A percentile compares a stretch with the other conserved stretches of the same genome.
Evolutionary conservation across 1,140 invertebrate species (phyloP).

Genomic region (Bombus cullumanus): DNA sequence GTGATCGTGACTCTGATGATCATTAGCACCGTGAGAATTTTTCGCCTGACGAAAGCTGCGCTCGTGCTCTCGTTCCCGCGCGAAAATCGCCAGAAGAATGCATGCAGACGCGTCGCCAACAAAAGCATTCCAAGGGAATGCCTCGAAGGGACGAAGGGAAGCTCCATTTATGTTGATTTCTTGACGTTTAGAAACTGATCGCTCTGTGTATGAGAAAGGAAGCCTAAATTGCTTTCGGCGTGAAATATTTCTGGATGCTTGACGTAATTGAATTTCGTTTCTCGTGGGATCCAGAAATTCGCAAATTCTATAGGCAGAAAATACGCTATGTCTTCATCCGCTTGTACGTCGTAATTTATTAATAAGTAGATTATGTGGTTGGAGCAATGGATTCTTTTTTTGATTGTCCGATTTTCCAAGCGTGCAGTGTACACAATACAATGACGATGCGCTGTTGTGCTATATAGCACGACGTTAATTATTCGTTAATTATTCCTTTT

Average conservation of each 20-base stretch:
- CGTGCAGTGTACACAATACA: no score
- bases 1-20: slow-evolving; percentile 9
- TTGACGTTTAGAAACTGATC: neutral
- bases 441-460: no score
- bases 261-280: neutral
- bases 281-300: neutral
- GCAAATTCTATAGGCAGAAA: no score
- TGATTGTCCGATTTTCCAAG: no score
- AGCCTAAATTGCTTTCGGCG: neutral
- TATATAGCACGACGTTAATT: no score
- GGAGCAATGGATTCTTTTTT: no score
- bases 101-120: neutral
- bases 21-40: slow-evolving; percentile 28
- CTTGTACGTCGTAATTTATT: neutral
- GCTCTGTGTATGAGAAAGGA: neutral
- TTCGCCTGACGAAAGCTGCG: neutral
- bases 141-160: neutral
- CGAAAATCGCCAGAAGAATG: neutral
- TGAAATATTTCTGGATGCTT: no score
- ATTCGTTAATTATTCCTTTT: no score
- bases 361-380: no score
- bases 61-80: neutral
- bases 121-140: neutral
- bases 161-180: neutral
- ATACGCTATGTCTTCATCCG: neutral